Evolutionary conservation across 2,113 vertebrate genomes (phyloP).

Genomic region (Phoenicopterus ruber): DNA sequence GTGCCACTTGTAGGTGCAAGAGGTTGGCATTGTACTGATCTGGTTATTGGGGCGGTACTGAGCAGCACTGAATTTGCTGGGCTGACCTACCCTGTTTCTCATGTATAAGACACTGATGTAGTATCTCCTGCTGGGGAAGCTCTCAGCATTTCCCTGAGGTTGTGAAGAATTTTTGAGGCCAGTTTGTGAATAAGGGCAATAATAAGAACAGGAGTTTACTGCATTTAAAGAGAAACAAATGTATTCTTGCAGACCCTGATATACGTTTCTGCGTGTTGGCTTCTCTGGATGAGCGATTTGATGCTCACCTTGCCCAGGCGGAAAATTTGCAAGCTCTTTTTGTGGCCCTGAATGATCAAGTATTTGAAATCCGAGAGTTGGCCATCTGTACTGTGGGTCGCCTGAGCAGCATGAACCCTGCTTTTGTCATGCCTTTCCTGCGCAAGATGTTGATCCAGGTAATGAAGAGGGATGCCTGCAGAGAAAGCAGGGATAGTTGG

Average conservation of each 20-base stretch:
- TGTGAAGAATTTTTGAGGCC: neutral
- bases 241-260: conserved; percentile 85
- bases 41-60: neutral
- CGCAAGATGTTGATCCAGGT: conserved; percentile 99
- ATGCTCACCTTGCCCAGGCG: conserved; percentile 94
- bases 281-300: conserved; percentile 96
- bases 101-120: neutral
- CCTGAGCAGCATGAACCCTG: conserved; percentile 98
- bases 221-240: conserved; percentile 32
- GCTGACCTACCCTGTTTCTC: neutral
- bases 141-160: neutral
- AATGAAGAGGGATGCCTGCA: neutral
- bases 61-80: neutral
- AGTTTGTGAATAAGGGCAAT: neutral
- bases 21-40: neutral
- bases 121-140: neutral
- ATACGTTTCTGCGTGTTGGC: conserved; percentile 97
- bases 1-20: neutral
- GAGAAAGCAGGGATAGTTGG: neutral
- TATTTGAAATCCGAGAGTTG: conserved; percentile 97
- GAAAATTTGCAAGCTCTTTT: conserved; percentile 97
- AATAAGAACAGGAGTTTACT: neutral
- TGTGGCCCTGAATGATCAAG: conserved; percentile 95
- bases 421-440: conserved; percentile 99
- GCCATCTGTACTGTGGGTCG: conserved; percentile 97